Base-by-base conservation (phyloP, 2,888 invertebrate genomes). In the Hypselothyrea guttata region DNA sequence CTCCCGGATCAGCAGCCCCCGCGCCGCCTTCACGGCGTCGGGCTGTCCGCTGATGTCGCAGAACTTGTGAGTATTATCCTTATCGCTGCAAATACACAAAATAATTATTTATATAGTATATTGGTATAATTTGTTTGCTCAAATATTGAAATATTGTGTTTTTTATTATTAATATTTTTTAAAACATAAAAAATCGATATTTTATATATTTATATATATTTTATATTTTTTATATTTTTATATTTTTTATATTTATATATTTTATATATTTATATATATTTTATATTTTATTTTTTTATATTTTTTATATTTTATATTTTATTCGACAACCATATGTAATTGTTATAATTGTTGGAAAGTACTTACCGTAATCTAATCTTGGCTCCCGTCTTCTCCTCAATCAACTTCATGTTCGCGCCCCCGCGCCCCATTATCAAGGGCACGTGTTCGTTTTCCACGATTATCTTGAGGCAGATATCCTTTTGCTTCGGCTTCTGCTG, bases 331-430 rank as follows among this genome's bases (percentile, higher is more conserved):
- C 22, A 22, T 5, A 22, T 22, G 22, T 5, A 22, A 2, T 5
- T 22, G 31, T 30, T 7, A 37, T 13, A 7, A 7, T 1, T 7
- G 7, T 13, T 5, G 41, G 51, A 8, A 37, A 56, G 66, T 71
- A 64, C 71, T 70, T 81, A 89, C 87, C 87, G 84, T 76, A 91
- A 92, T 84, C 90, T 89, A 48, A 92, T 92, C 65, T 88, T 87
- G 3, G 97, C 95, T 31, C 93, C 93, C 0, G 95, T 94, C 73
- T 92, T 93, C 49, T 92, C 92, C 88, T 97, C 94, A 62, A 97
- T 93, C 55, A 93, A 91, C 88, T 94, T 94, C 44, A 97, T 93
- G 79, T 93, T 94, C n/a, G 92, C 90, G 4, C 97, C 97, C 75
- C 92, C 93, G 71, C 95, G 92, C 31, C 97, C 95, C 77, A 95